These are phyloP conservation scores for Ivindomyrus marchei DNA, from an alignment of 2,113 vertebrate species.

Conservation along the genomic window DNA sequence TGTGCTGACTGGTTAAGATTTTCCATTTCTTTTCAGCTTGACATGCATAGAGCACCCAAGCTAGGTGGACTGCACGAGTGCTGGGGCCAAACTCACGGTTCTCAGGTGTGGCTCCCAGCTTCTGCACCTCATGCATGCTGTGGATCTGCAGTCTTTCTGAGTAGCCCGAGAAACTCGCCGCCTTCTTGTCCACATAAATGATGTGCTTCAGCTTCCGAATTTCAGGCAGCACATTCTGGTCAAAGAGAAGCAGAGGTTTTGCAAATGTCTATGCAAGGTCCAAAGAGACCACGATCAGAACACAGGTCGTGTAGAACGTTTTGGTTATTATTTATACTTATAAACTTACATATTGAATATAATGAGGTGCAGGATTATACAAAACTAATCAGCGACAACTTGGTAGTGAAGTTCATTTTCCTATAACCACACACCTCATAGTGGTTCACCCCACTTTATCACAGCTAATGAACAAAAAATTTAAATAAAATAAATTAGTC, in stretches of 20 bases:
- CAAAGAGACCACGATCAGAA: background rate
- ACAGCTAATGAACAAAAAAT: background rate
- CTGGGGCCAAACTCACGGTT: constrained; percentile 67
- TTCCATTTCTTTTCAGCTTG: background rate
- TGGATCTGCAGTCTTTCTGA: constrained; percentile 73
- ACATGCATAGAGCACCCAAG: background rate
- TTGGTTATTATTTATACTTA: background rate
- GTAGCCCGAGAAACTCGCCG: constrained; percentile 67
- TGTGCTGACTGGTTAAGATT: background rate
- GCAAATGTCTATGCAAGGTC: background rate
- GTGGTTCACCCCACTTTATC: background rate
- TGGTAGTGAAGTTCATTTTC: background rate
- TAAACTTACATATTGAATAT: background rate
- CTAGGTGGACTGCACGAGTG: background rate
- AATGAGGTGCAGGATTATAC: background rate
- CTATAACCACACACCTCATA: background rate
- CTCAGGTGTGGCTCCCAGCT: constrained; percentile 78
- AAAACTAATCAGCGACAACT: background rate
- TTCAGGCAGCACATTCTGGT: constrained; percentile 66
- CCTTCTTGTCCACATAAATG: constrained; percentile 82
- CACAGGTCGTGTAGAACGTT: background rate
- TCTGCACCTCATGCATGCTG: constrained; percentile 78
- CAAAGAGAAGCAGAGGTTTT: constrained; percentile 25
- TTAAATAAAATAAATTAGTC: background rate
- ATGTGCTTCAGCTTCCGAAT: constrained; percentile 77